Conservation (phyloP, 2,888 invertebrate genomes). For the Piscicola geometra region DNA sequence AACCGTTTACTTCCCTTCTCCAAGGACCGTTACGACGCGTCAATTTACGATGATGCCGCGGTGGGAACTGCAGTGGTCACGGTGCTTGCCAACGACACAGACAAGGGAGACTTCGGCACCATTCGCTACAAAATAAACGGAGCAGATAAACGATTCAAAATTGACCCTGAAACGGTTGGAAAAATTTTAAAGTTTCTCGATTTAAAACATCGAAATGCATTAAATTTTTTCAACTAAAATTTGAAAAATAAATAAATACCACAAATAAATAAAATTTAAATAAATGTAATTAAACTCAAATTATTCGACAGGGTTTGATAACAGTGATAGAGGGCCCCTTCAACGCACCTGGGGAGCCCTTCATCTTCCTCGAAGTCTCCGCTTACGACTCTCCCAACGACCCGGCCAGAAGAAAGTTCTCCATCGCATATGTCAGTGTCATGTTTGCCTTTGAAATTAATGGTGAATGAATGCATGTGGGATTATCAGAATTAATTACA, state of each 20-base stretch:
- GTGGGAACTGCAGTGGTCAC: slow-evolving; percentile 43
- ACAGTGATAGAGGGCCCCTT: slow-evolving; percentile 70
- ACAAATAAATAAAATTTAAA: too few species aligned
- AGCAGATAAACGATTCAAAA: slow-evolving; percentile 68
- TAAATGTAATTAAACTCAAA: too few species aligned
- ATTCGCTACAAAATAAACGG: slow-evolving; percentile 70
- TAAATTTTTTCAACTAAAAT: background rate
- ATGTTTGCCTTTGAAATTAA: background rate
- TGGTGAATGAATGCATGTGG: background rate
- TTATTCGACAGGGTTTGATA: slow-evolving; percentile 65
- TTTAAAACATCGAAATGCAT: background rate
- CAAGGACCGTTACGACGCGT: slow-evolving; percentile 28
- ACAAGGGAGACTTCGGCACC: slow-evolving; percentile 68
- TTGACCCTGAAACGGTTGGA: slow-evolving; percentile 55
- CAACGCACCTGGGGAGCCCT: slow-evolving; percentile 71
- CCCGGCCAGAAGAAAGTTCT: slow-evolving; percentile 62
- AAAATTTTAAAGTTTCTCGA: background rate
- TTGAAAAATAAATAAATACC: too few species aligned
- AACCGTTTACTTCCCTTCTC: too few species aligned
- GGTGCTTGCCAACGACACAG: slow-evolving; percentile 48
- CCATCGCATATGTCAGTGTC: slow-evolving; percentile 68
- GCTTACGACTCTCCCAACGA: slow-evolving; percentile 74
- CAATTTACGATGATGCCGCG: slow-evolving; percentile 44
- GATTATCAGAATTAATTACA: too few species aligned
- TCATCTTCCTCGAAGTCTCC: slow-evolving; percentile 71